Conservation (phyloP, 2,797 vertebrate genomes). For the Poecilia picta region DNA sequence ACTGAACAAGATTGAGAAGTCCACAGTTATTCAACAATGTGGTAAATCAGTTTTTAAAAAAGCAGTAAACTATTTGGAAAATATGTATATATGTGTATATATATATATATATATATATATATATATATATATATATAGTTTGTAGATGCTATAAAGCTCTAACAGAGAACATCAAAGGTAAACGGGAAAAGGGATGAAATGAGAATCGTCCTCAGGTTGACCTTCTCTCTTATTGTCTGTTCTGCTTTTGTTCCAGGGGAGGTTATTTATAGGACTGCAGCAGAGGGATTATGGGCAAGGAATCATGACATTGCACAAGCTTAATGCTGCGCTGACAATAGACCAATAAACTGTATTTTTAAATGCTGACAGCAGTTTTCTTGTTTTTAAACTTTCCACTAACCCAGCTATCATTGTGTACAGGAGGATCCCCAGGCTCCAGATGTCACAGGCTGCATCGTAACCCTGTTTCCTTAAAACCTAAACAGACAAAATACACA, state of each 20-base stretch:
- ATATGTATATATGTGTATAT: neutral
- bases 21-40: slow-evolving; percentile 15
- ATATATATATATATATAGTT: neutral
- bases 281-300: slow-evolving; percentile 2
- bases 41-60: neutral
- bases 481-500: slow-evolving; percentile 66
- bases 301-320: neutral
- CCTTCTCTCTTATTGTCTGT: slow-evolving; percentile 11
- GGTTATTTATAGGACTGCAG: slow-evolving; percentile 26
- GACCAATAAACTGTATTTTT: neutral
- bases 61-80: neutral
- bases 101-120: too few relatives aligned
- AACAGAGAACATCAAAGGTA: slow-evolving; percentile 3
- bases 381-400: slow-evolving; percentile 43
- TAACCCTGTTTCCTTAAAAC: slow-evolving; percentile 96
- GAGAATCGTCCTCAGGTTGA: neutral
- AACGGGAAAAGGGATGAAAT: neutral
- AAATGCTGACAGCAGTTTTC: neutral
- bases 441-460: slow-evolving; percentile 97
- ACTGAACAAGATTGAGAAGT: slow-evolving; percentile 64
- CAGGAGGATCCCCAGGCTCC: slow-evolving; percentile 93
- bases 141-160: neutral
- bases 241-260: neutral
- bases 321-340: neutral
- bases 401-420: slow-evolving; percentile 98